A percentile compares a stretch with the other conserved stretches of the same genome.
phyloP scores from a whole-genome alignment of 2,113 vertebrate species.

The Origma solitaria region DNA sequence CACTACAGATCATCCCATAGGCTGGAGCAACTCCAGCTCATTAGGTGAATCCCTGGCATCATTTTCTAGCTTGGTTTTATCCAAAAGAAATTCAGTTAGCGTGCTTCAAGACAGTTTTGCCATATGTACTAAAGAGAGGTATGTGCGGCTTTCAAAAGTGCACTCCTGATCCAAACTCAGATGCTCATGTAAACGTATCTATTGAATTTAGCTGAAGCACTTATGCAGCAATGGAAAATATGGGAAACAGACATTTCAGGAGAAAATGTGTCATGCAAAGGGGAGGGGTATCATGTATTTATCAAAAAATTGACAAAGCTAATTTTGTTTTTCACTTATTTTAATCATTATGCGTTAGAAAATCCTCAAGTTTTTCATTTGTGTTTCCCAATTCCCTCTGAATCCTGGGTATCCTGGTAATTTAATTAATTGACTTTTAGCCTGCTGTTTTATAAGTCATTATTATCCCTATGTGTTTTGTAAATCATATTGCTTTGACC shows the following conservation, averaged over 20 bases:
- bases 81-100: not conserved
- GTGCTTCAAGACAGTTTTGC: not conserved
- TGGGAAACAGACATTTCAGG: not conserved
- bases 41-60: not conserved
- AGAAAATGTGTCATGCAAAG: not conserved
- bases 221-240: not conserved
- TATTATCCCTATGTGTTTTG: not conserved
- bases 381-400: not conserved
- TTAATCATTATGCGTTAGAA: not conserved
- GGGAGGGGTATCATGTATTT: not conserved
- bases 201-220: not conserved
- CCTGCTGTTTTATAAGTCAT: not conserved
- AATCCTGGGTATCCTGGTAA: not conserved
- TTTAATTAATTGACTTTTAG: not conserved
- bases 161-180: not conserved
- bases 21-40: not conserved
- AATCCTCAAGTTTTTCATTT: not conserved
- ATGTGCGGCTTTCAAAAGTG: not conserved
- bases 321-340: not conserved
- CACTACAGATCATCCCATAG: not conserved
- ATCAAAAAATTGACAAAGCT: not conserved
- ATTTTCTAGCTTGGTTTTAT: not conserved
- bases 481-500: not conserved
- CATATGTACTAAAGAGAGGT: not conserved
- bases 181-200: rapidly evolving